Base-by-base conservation (phyloP, 2,113 vertebrate genomes). In the Oostethus manadensis region DNA sequence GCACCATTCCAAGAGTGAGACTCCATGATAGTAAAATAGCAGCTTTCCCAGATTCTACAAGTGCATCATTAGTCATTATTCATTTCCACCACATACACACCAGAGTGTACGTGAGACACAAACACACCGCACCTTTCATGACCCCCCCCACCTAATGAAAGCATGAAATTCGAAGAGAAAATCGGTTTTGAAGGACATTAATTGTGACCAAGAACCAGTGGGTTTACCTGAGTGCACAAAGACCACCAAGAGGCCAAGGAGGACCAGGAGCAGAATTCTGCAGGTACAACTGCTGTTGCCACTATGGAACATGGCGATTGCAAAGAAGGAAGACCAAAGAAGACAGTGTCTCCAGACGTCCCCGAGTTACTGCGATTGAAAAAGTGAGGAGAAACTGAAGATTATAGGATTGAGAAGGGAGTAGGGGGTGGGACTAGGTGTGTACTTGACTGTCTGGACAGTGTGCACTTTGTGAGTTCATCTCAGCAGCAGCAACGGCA, bases 391-490 rank as follows among this genome's bases (percentile, higher is more conserved):
- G 51, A 54, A 64, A 56, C 42, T 69, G 70, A 60, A 40, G 76
- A 76, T 62, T 65, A 51, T n/a, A 50, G 58, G 64, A 54, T 38
- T 70, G 51, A 4, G 2, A 29, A 40, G 47, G 70, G 50, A 62
- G 47, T 7, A 15, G 59, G 56, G 79, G 76, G 82, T 60, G 72
- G 81, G 73, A 64, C 62, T 62, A 73, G 79, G 75, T 80, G 71
- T 60, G 70, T 22, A 50, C 64, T 68, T 64, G 68, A 71, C 23
- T 55, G 66, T 74, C 70, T 78, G 74, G 83, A 90, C 89, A 90
- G 77, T 83, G 75, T 58, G 55, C 77, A 89, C 87, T 84, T 86
- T 90, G 88, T 90, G 64, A 85, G 67, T 35, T 73, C 78, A 78
- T 83, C 78, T 64, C 58, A n/a, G 46, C 51, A 54, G 74, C 64